Conservation (phyloP, 2,888 invertebrate species). For the Drosophila macrospina region DNA sequence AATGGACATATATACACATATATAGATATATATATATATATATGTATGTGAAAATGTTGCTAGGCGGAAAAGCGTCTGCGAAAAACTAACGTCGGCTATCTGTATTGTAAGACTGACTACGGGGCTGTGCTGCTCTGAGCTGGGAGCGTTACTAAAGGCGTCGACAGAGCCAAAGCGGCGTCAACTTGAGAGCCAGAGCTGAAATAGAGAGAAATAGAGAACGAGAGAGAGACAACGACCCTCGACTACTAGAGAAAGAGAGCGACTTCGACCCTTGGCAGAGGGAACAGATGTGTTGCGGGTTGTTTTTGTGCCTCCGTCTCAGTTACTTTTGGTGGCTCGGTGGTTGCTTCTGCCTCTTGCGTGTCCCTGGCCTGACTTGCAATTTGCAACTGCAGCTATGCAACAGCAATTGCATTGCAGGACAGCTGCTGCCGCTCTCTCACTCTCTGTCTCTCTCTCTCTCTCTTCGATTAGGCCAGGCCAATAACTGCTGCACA, state of each 20-base stretch:
- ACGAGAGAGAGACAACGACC: slow-evolving; percentile 23
- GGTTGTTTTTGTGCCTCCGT: slow-evolving; percentile 58
- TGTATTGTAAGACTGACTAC: slow-evolving; percentile 68
- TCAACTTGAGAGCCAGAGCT: slow-evolving; percentile 6
- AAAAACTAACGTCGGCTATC: slow-evolving; percentile 77
- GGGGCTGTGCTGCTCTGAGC: slow-evolving; percentile 47
- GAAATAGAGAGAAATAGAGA: slow-evolving; percentile 22
- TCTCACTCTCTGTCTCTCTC: neutral
- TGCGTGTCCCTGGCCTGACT: slow-evolving; percentile 25
- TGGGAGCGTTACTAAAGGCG: slow-evolving; percentile 71
- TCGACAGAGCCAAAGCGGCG: slow-evolving; percentile 66
- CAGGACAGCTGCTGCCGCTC: slow-evolving; percentile 52
- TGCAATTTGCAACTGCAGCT: slow-evolving; percentile 53
- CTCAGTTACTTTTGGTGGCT: slow-evolving; percentile 16
- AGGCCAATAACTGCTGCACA: slow-evolving; percentile 13
- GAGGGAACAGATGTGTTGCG: slow-evolving; percentile 58
- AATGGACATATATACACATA: slow-evolving; percentile 6
- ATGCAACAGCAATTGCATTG: slow-evolving; percentile 41
- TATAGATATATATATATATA: slow-evolving; percentile 11
- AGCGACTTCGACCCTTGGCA: slow-evolving; percentile 37
- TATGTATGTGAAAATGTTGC: slow-evolving; percentile 57
- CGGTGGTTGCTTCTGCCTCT: slow-evolving; percentile 52
- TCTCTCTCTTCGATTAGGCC: slow-evolving; percentile 15
- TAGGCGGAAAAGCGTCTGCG: slow-evolving; percentile 77
- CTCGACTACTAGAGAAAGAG: slow-evolving; percentile 28